Base-by-base conservation (phyloP, 2,888 invertebrate species). In the Pomacea canaliculata region DNA sequence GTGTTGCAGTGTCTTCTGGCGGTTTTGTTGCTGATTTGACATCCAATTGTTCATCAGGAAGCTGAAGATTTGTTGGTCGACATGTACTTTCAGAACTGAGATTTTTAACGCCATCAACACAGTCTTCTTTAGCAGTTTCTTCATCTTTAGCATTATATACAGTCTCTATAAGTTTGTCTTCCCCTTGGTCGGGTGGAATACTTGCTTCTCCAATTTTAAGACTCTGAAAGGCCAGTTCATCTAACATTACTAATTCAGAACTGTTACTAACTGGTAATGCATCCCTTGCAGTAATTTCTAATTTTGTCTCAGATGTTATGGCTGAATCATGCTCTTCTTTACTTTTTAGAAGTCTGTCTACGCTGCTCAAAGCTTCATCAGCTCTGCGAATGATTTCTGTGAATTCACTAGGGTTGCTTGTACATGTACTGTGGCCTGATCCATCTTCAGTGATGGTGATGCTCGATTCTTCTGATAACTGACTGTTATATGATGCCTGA, bases 401-500 rank as follows among this genome's bases (percentile, higher is more conserved):
- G 46, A 67, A 68, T n/a, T 71, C 73, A 19, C 49, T 59, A 7
- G 66, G 37, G 2, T 37, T 56, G 68, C 12, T 8, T 5, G 12
- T 10, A 48, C 10, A 27, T 19, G 37, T 4, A 12, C 18, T 23
- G 46, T n/a, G 16, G 7, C 23, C 9, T 18, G 69, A 27, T 65
- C 27, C 27, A 12, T 63, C 19, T n/a, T 63, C 63, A 12, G 10
- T 12, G 19, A 12, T 63, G 12, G 70, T 72, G 10, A 19, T 37
- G 18, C 37, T 23, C n/a, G 59, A n/a, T 8, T 78, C 77, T 63
- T 77, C 78, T 46, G 78, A 77, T 7, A 60, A 23, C 37, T 76
- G 76, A 56, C 77, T 78, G 18, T 68, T 63, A 18, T 62, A 71
- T 18, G 79, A 79, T 8, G 73, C 70, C 66, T 76, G 76, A 60